Evolutionary conservation across 2,888 invertebrate genomes (phyloP), one percentile per base, ranked within the genome.

Genomic region (Congeria kusceri): DNA sequence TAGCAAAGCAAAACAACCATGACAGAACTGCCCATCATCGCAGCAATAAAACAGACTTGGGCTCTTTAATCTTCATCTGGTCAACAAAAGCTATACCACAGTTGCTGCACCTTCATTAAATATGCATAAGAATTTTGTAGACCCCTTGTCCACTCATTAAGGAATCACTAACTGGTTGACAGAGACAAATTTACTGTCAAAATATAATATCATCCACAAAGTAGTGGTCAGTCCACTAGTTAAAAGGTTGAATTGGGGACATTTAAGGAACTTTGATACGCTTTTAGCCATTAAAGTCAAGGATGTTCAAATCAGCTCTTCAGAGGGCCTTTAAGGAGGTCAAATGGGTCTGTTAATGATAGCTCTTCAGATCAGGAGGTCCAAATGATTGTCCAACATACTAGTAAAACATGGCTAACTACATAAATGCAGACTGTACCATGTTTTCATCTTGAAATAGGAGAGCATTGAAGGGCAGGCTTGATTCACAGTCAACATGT

Each of bases 181-280:
- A 57, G 39, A 47, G 71, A 71, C 64, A 58, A 71, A 71, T 71
- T 71, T 71, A 71, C 71, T 71, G 71, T 71, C 71, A 56, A 64
- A 68, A 75, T 59, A 75, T 75, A 59, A 75, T 57, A 75, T 61
- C 75, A 58, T 58, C 39, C 69, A 44, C 23, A 39, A 53, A 53
- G 47, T 27, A 44, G 59, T 74, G 67, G 67, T 56, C 67, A 74
- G 53, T 29, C 47, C 28, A 53, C 66, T 46, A 67, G 59, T 29
- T 67, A 56, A 49, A 61, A 67, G 73, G 73, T 74, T 67, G 62
- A 61, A 29, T 29, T 18, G 39, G 63, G 67, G 67, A 62, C 67
- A 74, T 39, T 53, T 59, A 53, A 46, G 66, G 61, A 53, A 32
- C 53, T 53, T 32, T 67, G 67, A 62, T 61, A 62, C 27, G 23